These are phyloP conservation scores for Cydia fagiglandana DNA, from an alignment of 1,140 invertebrate genomes.

Conservation along the genomic window DNA sequence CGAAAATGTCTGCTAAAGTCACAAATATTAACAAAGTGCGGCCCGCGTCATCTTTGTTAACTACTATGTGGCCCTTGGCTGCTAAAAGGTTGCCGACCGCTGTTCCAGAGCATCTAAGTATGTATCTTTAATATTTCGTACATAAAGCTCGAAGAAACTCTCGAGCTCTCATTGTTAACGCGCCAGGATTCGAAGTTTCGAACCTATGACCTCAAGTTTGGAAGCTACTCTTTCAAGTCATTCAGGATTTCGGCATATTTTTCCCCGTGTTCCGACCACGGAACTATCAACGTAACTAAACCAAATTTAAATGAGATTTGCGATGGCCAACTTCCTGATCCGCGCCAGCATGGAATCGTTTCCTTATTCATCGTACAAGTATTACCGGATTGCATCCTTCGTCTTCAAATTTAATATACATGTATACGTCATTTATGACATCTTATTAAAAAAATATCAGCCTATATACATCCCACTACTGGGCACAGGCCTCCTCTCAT, in stretches of 20 bases:
- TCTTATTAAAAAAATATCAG: no score
- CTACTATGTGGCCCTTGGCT: no score
- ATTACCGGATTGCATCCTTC: neutral
- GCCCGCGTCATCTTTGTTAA: no score
- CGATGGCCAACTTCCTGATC: neutral
- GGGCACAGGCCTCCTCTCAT: no score
- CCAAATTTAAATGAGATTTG: conserved; percentile 5
- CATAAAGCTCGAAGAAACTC: neutral
- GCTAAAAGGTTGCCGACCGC: no score
- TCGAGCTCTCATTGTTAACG: neutral
- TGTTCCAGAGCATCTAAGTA: no score
- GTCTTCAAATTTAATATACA: neutral
- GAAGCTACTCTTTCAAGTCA: neutral
- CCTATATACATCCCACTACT: no score
- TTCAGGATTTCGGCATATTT: neutral
- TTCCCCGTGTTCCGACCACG: neutral
- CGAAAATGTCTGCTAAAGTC: no score
- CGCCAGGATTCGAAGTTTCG: neutral
- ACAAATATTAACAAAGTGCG: no score
- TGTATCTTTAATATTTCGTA: no score
- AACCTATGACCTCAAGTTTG: no score
- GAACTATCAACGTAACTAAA: neutral
- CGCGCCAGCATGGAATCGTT: neutral
- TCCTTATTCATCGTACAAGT: neutral
- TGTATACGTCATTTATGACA: neutral